These are phyloP conservation scores for Gambusia yucatana DNA, from an alignment of 2,797 vertebrate species.

Conservation along the genomic window DNA sequence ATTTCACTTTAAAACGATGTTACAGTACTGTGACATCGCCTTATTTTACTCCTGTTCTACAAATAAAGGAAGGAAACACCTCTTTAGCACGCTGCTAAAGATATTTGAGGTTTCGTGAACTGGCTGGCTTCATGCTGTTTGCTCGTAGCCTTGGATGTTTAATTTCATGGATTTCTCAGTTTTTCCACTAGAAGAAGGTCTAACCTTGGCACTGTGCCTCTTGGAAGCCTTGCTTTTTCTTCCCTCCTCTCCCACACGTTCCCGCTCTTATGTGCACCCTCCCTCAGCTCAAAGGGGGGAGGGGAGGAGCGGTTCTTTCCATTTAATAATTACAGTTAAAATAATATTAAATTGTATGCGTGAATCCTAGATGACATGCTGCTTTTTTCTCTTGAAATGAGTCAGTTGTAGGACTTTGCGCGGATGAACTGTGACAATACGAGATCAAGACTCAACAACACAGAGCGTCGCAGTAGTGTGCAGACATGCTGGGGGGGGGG, in stretches of 20 bases:
- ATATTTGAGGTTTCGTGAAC: conserved; percentile 18
- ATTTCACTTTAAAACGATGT: not conserved
- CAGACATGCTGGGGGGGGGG: not conserved
- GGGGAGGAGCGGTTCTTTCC: conserved; percentile 29
- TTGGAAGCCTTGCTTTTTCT: conserved; percentile 63
- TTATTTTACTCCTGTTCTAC: conserved; percentile 5
- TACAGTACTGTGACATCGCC: not conserved
- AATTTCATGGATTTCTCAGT: conserved; percentile 56
- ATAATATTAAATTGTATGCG: conserved; percentile 14
- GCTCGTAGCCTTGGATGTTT: conserved; percentile 70
- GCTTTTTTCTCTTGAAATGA: conserved; percentile 18
- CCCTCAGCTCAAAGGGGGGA: conserved; percentile 32
- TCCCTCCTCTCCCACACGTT: conserved; percentile 67
- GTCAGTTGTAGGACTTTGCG: not conserved
- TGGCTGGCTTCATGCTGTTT: conserved; percentile 32
- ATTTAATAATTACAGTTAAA: conserved; percentile 19
- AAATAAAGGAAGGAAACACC: conserved; percentile 9
- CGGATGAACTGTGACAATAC: not conserved
- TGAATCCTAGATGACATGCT: conserved; percentile 30
- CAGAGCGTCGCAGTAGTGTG: not conserved
- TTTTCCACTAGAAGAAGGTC: conserved; percentile 46
- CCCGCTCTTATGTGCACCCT: conserved; percentile 56
- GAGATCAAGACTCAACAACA: not conserved
- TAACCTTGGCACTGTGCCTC: conserved; percentile 71
- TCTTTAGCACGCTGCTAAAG: conserved; percentile 13